phyloP scores from a whole-genome alignment of 35 echinoderm and acorn worm species.

The Chiridota heheva region DNA sequence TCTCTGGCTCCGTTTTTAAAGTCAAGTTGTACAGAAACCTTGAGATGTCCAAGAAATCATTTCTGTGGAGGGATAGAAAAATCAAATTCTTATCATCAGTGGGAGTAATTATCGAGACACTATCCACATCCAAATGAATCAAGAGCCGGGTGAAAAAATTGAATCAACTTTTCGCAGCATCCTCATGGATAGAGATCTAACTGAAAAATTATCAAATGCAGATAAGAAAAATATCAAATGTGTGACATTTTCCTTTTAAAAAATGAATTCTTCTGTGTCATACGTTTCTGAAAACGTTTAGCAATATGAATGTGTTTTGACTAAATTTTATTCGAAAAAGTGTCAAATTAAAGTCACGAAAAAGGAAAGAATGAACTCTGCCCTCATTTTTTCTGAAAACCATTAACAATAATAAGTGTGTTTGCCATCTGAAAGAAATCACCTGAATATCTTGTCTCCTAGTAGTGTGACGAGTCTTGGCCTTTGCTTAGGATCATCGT shows the following conservation, averaged over 20 bases:
- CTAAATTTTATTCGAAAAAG: too few relatives aligned
- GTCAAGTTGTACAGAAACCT: conserved; percentile 86
- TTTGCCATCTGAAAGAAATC: conserved; percentile 15
- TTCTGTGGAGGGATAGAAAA: conserved; percentile 49
- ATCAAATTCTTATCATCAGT: neutral
- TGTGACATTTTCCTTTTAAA: neutral
- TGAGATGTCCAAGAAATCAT: conserved; percentile 93
- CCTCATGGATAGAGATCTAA: neutral
- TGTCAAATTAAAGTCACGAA: too few relatives aligned
- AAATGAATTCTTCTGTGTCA: neutral
- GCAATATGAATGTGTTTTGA: too few relatives aligned
- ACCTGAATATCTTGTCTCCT: conserved; percentile 81
- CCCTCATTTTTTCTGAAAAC: too few relatives aligned
- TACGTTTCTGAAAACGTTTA: too few relatives aligned
- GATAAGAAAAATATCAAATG: neutral
- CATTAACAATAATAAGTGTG: neutral
- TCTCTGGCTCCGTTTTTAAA: conserved; percentile 79
- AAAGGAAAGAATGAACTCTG: too few relatives aligned
- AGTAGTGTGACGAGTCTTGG: conserved; percentile 74
- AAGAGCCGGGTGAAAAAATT: neutral
- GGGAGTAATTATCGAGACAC: neutral
- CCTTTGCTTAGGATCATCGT: conserved; percentile 66
- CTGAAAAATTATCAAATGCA: neutral
- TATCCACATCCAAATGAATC: neutral
- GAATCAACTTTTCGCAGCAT: neutral